Base-by-base conservation (phyloP, 2,888 invertebrate genomes). In the Xylota segnis region DNA sequence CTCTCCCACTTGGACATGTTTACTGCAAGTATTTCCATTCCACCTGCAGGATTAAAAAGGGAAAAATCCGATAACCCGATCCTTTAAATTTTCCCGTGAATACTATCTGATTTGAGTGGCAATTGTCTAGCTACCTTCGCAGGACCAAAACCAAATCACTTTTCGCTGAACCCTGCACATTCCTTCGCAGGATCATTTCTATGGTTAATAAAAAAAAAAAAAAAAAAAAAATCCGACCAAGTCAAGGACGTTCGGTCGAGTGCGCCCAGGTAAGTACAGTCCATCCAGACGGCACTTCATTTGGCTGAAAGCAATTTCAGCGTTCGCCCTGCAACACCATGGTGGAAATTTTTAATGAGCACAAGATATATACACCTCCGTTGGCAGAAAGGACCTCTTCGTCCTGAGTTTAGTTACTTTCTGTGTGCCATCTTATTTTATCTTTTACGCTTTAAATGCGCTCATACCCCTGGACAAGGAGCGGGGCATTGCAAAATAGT, bases 401-500 rank as follows among this genome's bases (percentile, higher is more conserved):
- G 34, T 0, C 23, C 14, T 14, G 14, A 50, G 18, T 7, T 65
- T 6, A 16, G 16, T 47, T 65, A 32, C 1, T 32, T 50, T 23
- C n/a, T 23, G 4, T 45, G 16, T 52, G n/a, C 37, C 12, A 47
- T 3, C 14, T 16, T 6, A 37, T 58, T 43, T 27, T 27, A n/a
- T 10, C 43, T 14, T 43, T 27, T 6, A 16, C 16, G 5, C 37
- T 12, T 14, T 32, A 14, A n/a, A 9, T 16, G 16, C 5, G 16
- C 5, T 18, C 5, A 16, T 1, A 10, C 47, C 50, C 7, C 0
- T 16, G n/a, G n/a, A n/a, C n/a, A n/a, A n/a, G 23, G 10, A 10
- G 37, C 12, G 10, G 37, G 34, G 9, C 66, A 52, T 68, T 68
- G 54, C 52, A 54, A 54, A 29, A 68, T 40, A 37, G 52, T 54